These are phyloP conservation scores for Isurus oxyrinchus DNA, from an alignment of 2,113 vertebrate species.

Conservation along the genomic window DNA sequence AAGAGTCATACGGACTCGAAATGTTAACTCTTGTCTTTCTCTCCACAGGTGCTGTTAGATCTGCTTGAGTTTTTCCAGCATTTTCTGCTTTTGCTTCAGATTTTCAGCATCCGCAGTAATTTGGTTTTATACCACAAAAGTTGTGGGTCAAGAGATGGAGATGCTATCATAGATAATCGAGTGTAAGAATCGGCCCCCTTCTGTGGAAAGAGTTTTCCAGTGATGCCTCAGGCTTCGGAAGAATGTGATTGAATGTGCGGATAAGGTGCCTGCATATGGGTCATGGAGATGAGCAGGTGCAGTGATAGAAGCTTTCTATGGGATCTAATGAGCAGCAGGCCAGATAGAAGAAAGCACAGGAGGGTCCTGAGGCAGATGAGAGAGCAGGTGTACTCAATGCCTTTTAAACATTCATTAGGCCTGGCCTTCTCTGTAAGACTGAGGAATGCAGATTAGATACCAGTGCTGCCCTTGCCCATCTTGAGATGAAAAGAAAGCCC, in stretches of 20 bases:
- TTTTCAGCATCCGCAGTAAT: too few relatives aligned
- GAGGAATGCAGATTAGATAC: constrained; percentile 57
- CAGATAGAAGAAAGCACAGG: background rate
- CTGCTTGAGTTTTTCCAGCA: too few relatives aligned
- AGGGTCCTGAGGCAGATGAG: background rate
- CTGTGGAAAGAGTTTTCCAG: background rate
- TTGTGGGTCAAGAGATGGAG: background rate
- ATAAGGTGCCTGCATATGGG: background rate
- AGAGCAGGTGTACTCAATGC: constrained; percentile 34
- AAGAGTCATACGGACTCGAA: too few relatives aligned
- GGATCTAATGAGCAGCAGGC: constrained; percentile 9
- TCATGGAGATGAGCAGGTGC: constrained; percentile 31
- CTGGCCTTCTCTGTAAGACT: constrained; percentile 44
- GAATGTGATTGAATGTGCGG: background rate
- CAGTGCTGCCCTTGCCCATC: constrained; percentile 49
- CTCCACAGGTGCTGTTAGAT: too few relatives aligned
- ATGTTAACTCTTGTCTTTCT: too few relatives aligned
- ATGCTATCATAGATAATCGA: background rate
- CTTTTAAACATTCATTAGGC: constrained; percentile 33
- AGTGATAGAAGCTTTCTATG: constrained; percentile 21
- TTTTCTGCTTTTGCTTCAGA: too few relatives aligned
- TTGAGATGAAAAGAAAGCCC: constrained; percentile 37
- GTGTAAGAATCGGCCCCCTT: background rate
- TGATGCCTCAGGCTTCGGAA: background rate
- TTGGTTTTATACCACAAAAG: background rate